Base-by-base conservation (phyloP, 2,888 invertebrate species). In the Eubasilissa splendida region DNA sequence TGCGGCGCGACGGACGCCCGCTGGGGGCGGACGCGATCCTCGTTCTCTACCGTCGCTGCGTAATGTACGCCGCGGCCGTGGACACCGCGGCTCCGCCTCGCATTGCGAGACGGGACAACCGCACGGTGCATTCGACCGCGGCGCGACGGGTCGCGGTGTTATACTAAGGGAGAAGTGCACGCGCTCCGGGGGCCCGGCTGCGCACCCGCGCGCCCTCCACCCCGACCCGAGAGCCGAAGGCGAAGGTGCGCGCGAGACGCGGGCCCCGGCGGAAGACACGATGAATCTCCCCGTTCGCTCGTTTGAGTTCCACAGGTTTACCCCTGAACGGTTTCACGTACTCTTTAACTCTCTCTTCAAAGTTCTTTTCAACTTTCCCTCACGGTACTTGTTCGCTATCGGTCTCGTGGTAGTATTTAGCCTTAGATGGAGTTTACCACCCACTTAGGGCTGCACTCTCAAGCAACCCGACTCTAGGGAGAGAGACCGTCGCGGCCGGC, bases 71-170 rank as follows among this genome's bases (percentile, higher is more conserved):
- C 50, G 77, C 78, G 76, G 77, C 76, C 80, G 77, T 68, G 78
- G 53, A 58, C 79, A 63, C 81, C 63, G 70, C 77, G 81, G 76
- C 71, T 77, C 79, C 71, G 78, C 76, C 77, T 33, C 80, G 66
- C 81, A 83, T 68, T 65, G 80, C 83, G 84, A 80, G 79, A 77
- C 84, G 85, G 85, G 86, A 83, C 87, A 84, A 85, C 87, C 85
- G 85, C 84, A 85, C 86, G 85, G 86, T 86, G 85, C 88, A 74
- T 86, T 88, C 87, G 86, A 87, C 87, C 87, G 87, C 87, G 88
- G 86, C 87, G 87, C 88, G 89, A 90, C 89, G 89, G 89, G 89
- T 91, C 89, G 89, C 90, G 89, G 90, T 90, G 89, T 88, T 87
- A 88, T 90, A 90, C 90, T 88, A 87, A 86, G 86, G 83, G 86